Evolutionary conservation across 2,113 vertebrate genomes (phyloP), one percentile per base, ranked within the genome.

Genomic region (Chionis minor): DNA sequence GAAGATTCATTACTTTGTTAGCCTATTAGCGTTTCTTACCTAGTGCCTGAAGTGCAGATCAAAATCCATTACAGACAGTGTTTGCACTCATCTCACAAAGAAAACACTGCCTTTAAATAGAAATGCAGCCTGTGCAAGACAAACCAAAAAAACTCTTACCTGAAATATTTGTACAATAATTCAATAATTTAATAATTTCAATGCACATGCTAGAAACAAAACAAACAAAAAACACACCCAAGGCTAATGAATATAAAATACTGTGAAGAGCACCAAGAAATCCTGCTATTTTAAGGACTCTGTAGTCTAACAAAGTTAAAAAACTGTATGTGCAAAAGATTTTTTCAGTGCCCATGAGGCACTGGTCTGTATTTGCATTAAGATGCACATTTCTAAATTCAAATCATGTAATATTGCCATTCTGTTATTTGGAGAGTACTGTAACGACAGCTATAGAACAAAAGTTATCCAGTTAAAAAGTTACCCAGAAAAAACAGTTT

Each of bases 1-100:
- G 52, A 94, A 96, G 91, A 92, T 77, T 86, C n/a, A 67, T 74
- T 79, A 61, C 61, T 71, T 83, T 75, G 32, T 95, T 69, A 88
- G 83, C 61, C 23, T 26, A 5, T 45, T 49, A 69, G 24, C 2
- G 1, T 51, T 96, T 83, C 82, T 91, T 86, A 90, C 15, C 32
- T 49, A 80, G 59, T 80, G 20, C 52, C 42, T 78, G 40, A 90
- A 88, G 58, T 20, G 26, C 38, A 81, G 61, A 94, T 38, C 0
- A 0, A 81, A 90, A 91, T 67, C 47, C 52, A 65, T 80, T 79
- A 67, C 21, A 63, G 27, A 54, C 38, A 92, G 79, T 35, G 30
- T 79, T 1, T 73, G 52, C 14, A 33, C 3, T 67, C 49, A 63
- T 32, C 42, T 71, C 74, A 58, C 15, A 59, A 42, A 83, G 19